Evolutionary conservation across 1,140 invertebrate species (phyloP), one percentile per base, ranked within the genome.

Genomic region (Drosophila fuyamai): DNA sequence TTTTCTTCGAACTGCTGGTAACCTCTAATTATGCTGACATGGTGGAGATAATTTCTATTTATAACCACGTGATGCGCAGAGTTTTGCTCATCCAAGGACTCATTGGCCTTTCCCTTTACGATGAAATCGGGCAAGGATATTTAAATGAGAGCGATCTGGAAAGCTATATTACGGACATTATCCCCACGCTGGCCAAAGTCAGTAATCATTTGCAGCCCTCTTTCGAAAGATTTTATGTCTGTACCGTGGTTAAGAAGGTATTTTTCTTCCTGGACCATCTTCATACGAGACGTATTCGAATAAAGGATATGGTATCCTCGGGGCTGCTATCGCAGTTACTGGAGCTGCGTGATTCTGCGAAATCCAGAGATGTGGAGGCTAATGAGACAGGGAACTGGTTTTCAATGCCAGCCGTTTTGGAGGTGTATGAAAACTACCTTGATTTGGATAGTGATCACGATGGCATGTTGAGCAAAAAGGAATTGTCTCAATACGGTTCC

Each of bases 161-260:
- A 93, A 98, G 97, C 92, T 99, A 99, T 91, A 98, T 99, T 76
- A 94, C 96, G 35, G 98, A 99, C 92, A 93, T 99, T 44, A 97
- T 99, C 74, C 98, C 98, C 3, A 98, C 97, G 10, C 91, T 99
- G 57, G 95, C 96, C 2, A 97, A 98, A 76, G 93, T 99, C 0
- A 96, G 98, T 91, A 96, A 97, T 0, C 46, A 38, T 14, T 92
- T 99, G 35, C 97, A 98, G 92, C 96, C 97, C 54, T 98, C 97
- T 0, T 99, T 99, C 92, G 97, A 98, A 84, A 97, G 96, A 10
- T 99, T 99, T 94, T 99, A 99, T 92, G 96, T 98, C 1, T 99
- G 98, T 92, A 98, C 98, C 9, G 98, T 97, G 16, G 97, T 98
- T 0, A 94, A 98, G 72, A 99, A 98, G 90, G 99, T 99, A 92